Percentiles rank a stretch among this genome's conserved stretches.
phyloP scores from a whole-genome alignment of 2,797 vertebrate genomes.

The Leuciscus waleckii region DNA sequence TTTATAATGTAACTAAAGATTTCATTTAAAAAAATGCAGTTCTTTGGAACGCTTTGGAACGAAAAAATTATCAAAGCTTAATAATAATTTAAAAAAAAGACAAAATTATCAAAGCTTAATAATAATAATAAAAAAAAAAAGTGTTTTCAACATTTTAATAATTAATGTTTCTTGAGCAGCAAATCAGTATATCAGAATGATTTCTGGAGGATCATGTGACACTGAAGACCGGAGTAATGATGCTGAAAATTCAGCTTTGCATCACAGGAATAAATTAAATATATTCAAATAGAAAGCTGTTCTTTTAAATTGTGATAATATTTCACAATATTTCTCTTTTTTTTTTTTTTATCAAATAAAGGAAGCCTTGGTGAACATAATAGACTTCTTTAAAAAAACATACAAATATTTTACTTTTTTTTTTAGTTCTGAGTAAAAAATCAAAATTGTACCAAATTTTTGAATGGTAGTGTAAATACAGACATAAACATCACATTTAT shows the following conservation, averaged over 20 bases:
- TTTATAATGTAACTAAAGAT: background rate
- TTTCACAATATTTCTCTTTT: background rate
- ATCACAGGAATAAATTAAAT: background rate
- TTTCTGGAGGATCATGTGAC: background rate
- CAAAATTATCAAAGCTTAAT: background rate
- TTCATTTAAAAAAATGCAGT: no score
- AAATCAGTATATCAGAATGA: background rate
- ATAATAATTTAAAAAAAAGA: no score
- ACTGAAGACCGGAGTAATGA: background rate
- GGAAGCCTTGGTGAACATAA: background rate
- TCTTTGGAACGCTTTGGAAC: no score
- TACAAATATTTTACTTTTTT: no score
- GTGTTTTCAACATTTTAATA: background rate
- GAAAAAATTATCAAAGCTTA: background rate
- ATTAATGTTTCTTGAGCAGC: background rate
- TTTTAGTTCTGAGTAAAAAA: background rate
- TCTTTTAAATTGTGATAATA: background rate
- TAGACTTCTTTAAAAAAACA: background rate
- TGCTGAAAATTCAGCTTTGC: background rate
- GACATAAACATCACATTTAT: background rate
- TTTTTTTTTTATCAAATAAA: background rate
- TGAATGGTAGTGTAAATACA: background rate
- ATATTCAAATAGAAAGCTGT: background rate
- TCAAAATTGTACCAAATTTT: background rate
- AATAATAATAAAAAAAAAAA: no score